These are phyloP conservation scores for Alethe diademata DNA, from an alignment of 2,113 vertebrate genomes.

Conservation along the genomic window DNA sequence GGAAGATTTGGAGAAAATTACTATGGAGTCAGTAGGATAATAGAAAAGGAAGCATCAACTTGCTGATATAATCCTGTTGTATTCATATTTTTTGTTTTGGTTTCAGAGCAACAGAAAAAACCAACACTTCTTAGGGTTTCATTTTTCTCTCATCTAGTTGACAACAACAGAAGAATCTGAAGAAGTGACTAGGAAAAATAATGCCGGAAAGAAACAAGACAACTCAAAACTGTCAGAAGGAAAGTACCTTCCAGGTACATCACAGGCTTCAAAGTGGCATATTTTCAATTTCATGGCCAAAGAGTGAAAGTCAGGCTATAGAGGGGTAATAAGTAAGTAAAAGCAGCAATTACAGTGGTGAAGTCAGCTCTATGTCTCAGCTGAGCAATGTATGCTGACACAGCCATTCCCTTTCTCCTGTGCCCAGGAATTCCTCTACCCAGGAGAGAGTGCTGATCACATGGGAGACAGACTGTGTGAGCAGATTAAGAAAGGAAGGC, in stretches of 20 bases:
- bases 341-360: not conserved
- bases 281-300: not conserved
- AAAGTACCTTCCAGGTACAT: not conserved
- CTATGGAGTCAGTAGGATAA: not conserved
- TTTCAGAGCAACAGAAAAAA: not conserved
- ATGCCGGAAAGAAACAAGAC: not conserved
- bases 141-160: not conserved
- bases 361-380: not conserved
- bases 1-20: not conserved
- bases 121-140: not conserved
- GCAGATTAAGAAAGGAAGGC: not conserved
- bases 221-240: not conserved
- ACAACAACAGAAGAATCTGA: not conserved
- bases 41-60: not conserved
- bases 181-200: not conserved
- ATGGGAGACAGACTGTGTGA: not conserved
- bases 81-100: not conserved
- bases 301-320: not conserved
- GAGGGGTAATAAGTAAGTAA: not conserved
- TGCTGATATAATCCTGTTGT: not conserved
- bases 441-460: not conserved
- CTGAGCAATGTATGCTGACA: not conserved
- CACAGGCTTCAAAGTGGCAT: not conserved
- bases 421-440: too few relatives aligned
- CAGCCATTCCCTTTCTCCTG: not conserved